Evolutionary conservation across 1,140 invertebrate genomes (phyloP).

Genomic region (Carposina sasakii): DNA sequence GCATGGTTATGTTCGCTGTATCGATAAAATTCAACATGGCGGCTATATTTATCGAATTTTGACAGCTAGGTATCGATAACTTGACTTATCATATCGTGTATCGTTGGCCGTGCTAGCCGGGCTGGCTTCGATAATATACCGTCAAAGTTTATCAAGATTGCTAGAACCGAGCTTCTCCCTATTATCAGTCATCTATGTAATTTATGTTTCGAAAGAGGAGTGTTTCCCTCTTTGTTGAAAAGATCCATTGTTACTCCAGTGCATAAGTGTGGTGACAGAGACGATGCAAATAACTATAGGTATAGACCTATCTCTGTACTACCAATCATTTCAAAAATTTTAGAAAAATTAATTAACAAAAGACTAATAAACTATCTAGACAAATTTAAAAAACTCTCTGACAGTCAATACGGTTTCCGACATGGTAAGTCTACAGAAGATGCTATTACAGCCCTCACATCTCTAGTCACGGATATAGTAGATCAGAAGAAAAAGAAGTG

Average conservation of each 20-base stretch:
- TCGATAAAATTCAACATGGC: too few relatives aligned
- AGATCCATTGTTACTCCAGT: conserved; percentile 12
- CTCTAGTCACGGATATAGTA: conserved; percentile 8
- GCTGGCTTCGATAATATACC: conserved; percentile 21
- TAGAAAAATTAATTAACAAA: conserved; percentile 14
- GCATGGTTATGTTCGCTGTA: too few relatives aligned
- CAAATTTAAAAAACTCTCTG: conserved; percentile 15
- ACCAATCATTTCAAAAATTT: conserved; percentile 11
- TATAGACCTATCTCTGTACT: conserved; percentile 11
- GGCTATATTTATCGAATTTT: too few relatives aligned
- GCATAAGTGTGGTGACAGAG: conserved; percentile 10
- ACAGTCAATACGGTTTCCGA: conserved; percentile 41
- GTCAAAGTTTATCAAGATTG: conserved; percentile 13
- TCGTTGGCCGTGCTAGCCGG: too few relatives aligned
- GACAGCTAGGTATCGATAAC: too few relatives aligned
- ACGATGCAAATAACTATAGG: conserved; percentile 9
- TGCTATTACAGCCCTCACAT: conserved; percentile 26
- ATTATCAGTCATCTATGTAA: conserved; percentile 21
- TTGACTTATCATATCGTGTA: too few relatives aligned
- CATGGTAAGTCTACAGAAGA: conserved; percentile 36
- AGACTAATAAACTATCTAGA: conserved; percentile 17
- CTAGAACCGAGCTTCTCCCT: conserved; percentile 12
- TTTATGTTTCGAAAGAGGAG: conserved; percentile 16
- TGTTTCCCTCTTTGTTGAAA: conserved; percentile 23
- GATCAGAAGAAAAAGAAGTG: conserved; percentile 15